A percentile compares a stretch with the other conserved stretches of the same genome.
Conservation (phyloP, 1,140 invertebrate genomes). For the Copidosoma floridanum region DNA sequence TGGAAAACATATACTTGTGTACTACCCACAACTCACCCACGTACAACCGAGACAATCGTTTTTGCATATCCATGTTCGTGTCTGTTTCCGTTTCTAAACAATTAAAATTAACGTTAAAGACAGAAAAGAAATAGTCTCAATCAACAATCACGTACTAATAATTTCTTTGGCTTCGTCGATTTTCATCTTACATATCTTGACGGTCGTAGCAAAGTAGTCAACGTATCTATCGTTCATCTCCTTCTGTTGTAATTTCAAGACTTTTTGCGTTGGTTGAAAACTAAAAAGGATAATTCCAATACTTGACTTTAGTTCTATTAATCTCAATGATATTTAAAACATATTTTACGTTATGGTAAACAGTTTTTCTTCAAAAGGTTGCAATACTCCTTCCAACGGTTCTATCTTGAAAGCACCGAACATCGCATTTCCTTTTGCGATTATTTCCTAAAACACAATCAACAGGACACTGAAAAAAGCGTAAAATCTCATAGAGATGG, state of each 20-base stretch:
- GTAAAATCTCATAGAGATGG: too few relatives aligned
- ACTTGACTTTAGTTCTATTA: background rate
- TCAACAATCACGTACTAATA: too few relatives aligned
- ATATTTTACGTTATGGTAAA: conserved; percentile 36
- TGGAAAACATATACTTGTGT: too few relatives aligned
- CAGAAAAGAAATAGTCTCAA: too few relatives aligned
- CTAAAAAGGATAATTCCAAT: conserved; percentile 21
- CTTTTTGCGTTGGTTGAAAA: conserved; percentile 29
- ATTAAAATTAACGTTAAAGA: too few relatives aligned
- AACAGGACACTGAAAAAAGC: too few relatives aligned
- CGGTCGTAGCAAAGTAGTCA: background rate
- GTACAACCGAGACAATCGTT: too few relatives aligned
- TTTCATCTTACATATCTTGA: background rate
- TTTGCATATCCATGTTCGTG: too few relatives aligned
- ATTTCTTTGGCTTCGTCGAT: background rate
- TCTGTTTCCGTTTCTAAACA: too few relatives aligned
- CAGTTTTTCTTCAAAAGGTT: conserved; percentile 38
- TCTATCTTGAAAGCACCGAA: conserved; percentile 34
- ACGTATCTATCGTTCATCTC: background rate
- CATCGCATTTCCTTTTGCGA: conserved; percentile 23
- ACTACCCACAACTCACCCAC: too few relatives aligned
- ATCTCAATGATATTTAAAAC: background rate
- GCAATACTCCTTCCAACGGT: conserved; percentile 37
- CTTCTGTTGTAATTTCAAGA: background rate
- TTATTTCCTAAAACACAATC: conserved; percentile 31